These are phyloP conservation scores for Chaunax sp. DNA, from an alignment of 2,797 vertebrate genomes.

Conservation along the genomic window DNA sequence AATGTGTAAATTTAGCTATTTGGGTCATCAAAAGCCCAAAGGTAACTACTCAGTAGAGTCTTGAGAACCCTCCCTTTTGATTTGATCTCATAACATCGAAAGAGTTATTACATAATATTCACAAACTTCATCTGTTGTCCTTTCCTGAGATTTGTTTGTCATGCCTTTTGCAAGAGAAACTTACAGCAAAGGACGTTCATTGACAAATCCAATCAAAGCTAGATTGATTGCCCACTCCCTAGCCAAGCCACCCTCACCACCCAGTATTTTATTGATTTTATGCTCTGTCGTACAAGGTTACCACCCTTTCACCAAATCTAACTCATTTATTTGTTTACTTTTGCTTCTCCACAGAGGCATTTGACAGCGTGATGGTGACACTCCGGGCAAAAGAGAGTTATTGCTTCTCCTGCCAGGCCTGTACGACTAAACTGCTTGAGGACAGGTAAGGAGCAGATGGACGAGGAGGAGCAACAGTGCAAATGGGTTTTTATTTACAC, in stretches of 20 bases:
- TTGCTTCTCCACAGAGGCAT: constrained; percentile 77
- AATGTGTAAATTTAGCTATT: constrained; percentile 45
- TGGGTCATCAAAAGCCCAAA: constrained; percentile 18
- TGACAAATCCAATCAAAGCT: constrained; percentile 59
- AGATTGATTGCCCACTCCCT: constrained; percentile 48
- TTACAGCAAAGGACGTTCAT: constrained; percentile 38
- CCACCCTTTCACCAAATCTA: constrained; percentile 41
- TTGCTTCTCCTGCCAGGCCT: constrained; percentile 90
- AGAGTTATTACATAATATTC: constrained; percentile 31
- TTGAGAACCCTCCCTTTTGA: constrained; percentile 27
- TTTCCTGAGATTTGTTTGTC: constrained; percentile 4
- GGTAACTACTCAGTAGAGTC: constrained; percentile 31
- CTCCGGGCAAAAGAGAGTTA: constrained; percentile 83
- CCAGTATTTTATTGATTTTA: constrained; percentile 51
- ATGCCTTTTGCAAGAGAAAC: constrained; percentile 12
- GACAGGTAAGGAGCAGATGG: constrained; percentile 85
- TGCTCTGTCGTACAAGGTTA: constrained; percentile 49
- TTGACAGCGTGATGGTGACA: constrained; percentile 78
- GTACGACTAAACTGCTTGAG: constrained; percentile 85
- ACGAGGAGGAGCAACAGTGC: constrained; percentile 16
- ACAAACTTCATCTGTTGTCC: constrained; percentile 29
- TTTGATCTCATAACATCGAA: constrained; percentile 25
- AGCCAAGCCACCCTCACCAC: constrained; percentile 28
- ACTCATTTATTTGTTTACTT: constrained; percentile 62
- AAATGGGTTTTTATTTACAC: constrained; percentile 60